Conservation (phyloP, 2,888 invertebrate genomes). For the Synanthedon tipuliformis region DNA sequence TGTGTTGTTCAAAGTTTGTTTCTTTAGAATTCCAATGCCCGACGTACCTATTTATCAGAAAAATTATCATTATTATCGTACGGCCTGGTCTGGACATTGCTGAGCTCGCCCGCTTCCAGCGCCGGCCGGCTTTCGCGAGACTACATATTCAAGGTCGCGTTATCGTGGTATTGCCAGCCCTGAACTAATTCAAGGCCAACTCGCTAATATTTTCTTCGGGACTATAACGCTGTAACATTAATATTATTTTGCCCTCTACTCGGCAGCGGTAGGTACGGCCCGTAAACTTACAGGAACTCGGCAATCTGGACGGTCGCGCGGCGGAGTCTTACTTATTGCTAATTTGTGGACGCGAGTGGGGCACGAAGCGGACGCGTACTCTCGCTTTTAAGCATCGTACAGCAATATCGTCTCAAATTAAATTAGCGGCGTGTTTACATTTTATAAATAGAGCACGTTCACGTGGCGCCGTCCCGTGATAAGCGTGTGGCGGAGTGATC, state of each 20-base stretch:
- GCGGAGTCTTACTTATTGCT: slow-evolving; percentile 51
- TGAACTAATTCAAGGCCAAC: slow-evolving; percentile 48
- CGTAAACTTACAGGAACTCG: slow-evolving; percentile 59
- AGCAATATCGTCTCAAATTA: slow-evolving; percentile 46
- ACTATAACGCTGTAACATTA: slow-evolving; percentile 9
- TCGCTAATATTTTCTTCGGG: slow-evolving; percentile 23
- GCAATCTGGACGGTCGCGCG: slow-evolving; percentile 52
- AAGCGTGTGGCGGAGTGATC: slow-evolving; percentile 37
- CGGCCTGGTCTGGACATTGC: slow-evolving; percentile 61
- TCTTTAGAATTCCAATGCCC: neutral
- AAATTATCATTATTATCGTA: slow-evolving; percentile 47
- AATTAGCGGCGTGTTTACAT: slow-evolving; percentile 66
- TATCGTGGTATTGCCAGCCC: slow-evolving; percentile 64
- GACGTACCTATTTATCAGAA: slow-evolving; percentile 14
- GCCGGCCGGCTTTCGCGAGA: slow-evolving; percentile 61
- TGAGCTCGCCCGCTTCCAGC: slow-evolving; percentile 45
- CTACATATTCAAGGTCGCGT: slow-evolving; percentile 61
- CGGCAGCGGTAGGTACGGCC: slow-evolving; percentile 14
- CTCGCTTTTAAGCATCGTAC: slow-evolving; percentile 43
- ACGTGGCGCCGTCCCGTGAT: slow-evolving; percentile 57
- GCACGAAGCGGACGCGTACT: slow-evolving; percentile 39
- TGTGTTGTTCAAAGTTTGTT: neutral
- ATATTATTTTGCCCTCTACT: neutral
- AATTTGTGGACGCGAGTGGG: slow-evolving; percentile 39
- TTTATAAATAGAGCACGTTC: slow-evolving; percentile 65